Evolutionary conservation across 2,888 invertebrate genomes (phyloP), one percentile per base, ranked within the genome.

Genomic region (Mythimna vitellina): DNA sequence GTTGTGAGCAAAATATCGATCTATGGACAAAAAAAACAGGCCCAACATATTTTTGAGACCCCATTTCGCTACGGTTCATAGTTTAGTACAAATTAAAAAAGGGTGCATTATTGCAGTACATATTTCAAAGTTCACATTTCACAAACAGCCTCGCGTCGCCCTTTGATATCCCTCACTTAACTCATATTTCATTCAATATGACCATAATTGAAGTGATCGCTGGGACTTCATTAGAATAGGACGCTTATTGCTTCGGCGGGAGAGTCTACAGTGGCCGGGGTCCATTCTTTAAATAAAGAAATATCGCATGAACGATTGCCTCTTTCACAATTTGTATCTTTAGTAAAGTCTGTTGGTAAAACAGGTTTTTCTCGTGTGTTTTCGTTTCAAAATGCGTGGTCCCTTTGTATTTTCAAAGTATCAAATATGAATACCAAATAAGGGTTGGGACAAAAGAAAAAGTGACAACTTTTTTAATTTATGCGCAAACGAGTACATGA

Each of bases 371-470:
- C 93, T 90, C 90, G 91, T 92, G 90, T 95, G 91, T 94, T 94
- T 94, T 92, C 93, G 89, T 93, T 93, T 91, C 89, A 93, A 92
- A 94, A 93, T 90, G 90, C 93, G 90, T 88, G 89, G 92, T 92
- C 93, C 94, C 94, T 95, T 96, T 96, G 95, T 96, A 92, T 92
- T 94, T 94, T 91, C 95, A 93, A 94, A 96, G 94, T 94, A 94
- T 94, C 94, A 95, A 96, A 96, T 95, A 96, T 96, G 96, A 96
- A 96, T 96, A 96, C 96, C 94, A 96, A 96, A 96, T 96, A 94
- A 96, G 96, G 96, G 96, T 93, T 93, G 92, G 93, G 91, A 95
- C 95, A 96, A 96, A 95, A 95, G 95, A 94, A 95, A 93, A 94
- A 93, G 93, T 94, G 95, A 92, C 95, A 95, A 92, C 92, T 91